Percentiles rank a stretch among this genome's conserved stretches.
These are phyloP conservation scores for Ceraclea dissimilis DNA, from an alignment of 2,888 invertebrate genomes.

Conservation along the genomic window DNA sequence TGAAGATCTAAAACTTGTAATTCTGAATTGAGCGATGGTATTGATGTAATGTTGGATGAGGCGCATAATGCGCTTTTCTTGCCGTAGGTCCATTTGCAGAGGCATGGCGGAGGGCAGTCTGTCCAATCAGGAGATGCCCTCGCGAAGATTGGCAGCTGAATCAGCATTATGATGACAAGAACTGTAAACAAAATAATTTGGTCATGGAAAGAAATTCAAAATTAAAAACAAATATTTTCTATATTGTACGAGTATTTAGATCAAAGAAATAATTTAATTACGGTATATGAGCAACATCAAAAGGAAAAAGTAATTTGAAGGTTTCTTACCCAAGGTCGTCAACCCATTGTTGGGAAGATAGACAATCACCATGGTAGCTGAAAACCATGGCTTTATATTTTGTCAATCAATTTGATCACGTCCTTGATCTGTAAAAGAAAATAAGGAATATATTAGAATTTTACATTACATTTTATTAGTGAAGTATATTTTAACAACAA, in stretches of 20 bases:
- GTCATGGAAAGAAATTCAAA: neutral
- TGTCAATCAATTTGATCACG: slow-evolving; percentile 5
- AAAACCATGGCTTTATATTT: slow-evolving; percentile 18
- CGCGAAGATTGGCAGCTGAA: slow-evolving; percentile 31
- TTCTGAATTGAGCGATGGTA: slow-evolving; percentile 55
- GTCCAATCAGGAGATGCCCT: slow-evolving; percentile 72
- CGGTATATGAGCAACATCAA: no score
- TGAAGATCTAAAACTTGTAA: slow-evolving; percentile 79
- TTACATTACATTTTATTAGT: no score
- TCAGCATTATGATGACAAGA: slow-evolving; percentile 22
- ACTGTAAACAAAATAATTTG: slow-evolving; percentile 16
- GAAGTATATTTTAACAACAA: no score
- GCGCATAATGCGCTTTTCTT: slow-evolving; percentile 85
- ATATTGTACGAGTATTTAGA: neutral
- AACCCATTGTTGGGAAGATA: slow-evolving; percentile 12
- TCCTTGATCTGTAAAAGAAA: slow-evolving; percentile 9
- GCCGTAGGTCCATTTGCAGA: slow-evolving; percentile 88
- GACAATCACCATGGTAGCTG: slow-evolving; percentile 16
- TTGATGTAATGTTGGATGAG: slow-evolving; percentile 68
- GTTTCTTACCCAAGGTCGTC: slow-evolving; percentile 16
- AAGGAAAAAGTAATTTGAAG: no score
- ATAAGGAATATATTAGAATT: no score
- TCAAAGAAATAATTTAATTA: neutral
- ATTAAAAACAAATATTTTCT: neutral
- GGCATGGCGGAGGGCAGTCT: slow-evolving; percentile 76